Evolutionary conservation across 2,888 invertebrate species (phyloP), one percentile per base, ranked within the genome.

Genomic region (Drosophila quinaria): DNA sequence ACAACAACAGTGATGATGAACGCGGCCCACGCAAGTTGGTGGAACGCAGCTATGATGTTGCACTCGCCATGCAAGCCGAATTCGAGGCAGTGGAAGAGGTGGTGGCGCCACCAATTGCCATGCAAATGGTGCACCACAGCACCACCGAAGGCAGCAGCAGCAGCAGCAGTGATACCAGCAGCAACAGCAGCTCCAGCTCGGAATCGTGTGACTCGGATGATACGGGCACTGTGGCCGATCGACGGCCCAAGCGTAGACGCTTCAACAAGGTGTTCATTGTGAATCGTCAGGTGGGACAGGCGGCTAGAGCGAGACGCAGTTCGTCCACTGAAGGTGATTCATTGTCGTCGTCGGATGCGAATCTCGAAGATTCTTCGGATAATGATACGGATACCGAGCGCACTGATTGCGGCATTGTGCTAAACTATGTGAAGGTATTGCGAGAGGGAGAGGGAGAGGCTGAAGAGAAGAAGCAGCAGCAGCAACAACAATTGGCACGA

Each of bases 211-310:
- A 94, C 76, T 93, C 93, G 17, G 94, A 94, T 80, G 94, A 94
- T 77, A 94, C 94, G 0, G 95, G 95, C 13, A 94, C 90, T 77
- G 94, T 91, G 88, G 95, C 91, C 89, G 95, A 91, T 93, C 94
- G 88, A 0, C 93, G 93, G 54, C 92, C 93, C 11, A 94, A 94
- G 74, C 93, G 93, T 56, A 93, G 93, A 60, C 91, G 93, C 41
- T 96, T 96, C 87, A 95, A 95, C 37, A 94, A 95, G 61, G 95
- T 96, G 17, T 95, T 95, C 89, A 94, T 95, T 1, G 95, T 96
- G 19, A 96, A 96, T 85, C 95, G 95, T 8, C 87, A 87, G 65
- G 73, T 74, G 4, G 84, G 80, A 1, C 79, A 79, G 22, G 72
- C 67, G 29, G 73, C 66, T 0, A 55, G 65, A 4, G 71, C 41